Evolutionary conservation across 2,888 invertebrate genomes (phyloP), one percentile per base, ranked within the genome.

Genomic region (Athalia cordata): DNA sequence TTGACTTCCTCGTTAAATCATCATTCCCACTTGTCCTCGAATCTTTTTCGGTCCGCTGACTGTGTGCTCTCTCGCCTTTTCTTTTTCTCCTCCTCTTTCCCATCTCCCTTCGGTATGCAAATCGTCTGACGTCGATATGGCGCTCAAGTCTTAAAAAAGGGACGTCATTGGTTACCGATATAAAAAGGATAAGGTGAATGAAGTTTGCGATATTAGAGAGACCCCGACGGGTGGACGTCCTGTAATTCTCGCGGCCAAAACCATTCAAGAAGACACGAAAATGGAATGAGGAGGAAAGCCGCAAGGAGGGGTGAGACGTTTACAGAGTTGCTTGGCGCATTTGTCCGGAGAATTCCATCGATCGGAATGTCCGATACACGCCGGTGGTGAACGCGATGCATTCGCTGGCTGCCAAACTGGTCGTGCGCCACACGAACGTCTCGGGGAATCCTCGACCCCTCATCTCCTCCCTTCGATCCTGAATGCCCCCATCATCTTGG

Each of bases 281-380:
- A 57, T 5, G 75, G 11, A 50, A 29, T 7, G n/a, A 8, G 49
- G 49, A 52, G 29, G 50, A 62, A n/a, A 43, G 8, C 29, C 29
- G 29, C 29, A 29, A 29, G 29, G 29, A 29, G 50, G 47, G 75
- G 62, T 66, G 29, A 78, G 64, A 65, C 77, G 72, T 77, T 79
- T 72, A 79, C 80, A 77, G 79, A 82, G 83, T 80, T 79, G 82
- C 84, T 83, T 80, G 80, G 80, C 80, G 84, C 79, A 82, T 84
- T 84, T 82, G 82, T 82, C 81, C 80, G 79, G 78, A 75, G 72
- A 75, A 62, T 75, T 75, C 75, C 75, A 75, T 75, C 75, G 75
- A 75, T 75, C 62, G 75, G 75, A 75, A 75, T 75, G 75, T 57
- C 49, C 75, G 75, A 75, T 75, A 75, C 72, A 59, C 50, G 59